phyloP scores from a whole-genome alignment of 2,797 vertebrate species.

The Coccyzus lansbergi region DNA sequence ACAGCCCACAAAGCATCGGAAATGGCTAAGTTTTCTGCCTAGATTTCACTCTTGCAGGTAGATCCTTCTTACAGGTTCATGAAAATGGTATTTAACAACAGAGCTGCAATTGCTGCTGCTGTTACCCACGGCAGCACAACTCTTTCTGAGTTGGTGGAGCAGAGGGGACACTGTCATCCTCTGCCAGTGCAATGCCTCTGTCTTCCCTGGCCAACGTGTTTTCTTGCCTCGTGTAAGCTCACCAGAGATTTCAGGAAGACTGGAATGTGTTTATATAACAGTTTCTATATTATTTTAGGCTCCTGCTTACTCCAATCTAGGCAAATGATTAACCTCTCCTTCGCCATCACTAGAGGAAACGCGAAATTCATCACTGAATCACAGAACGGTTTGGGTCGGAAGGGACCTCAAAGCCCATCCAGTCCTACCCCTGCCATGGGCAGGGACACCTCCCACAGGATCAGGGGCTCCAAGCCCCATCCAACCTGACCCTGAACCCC shows the following conservation, averaged over 20 bases:
- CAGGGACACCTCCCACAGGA: too few relatives aligned
- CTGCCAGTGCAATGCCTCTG: rapidly evolving
- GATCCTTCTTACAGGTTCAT: background rate
- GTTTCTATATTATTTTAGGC: constrained; percentile 53
- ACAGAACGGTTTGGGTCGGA: too few relatives aligned
- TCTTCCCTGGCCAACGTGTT: background rate
- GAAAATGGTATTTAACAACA: background rate
- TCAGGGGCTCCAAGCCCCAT: too few relatives aligned
- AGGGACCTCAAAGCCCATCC: too few relatives aligned
- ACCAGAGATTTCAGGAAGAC: background rate
- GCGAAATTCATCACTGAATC: background rate
- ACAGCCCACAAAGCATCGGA: background rate
- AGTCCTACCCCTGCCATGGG: too few relatives aligned
- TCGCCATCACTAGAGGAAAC: background rate
- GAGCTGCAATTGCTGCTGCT: background rate
- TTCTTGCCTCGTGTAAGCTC: background rate
- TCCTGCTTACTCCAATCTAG: background rate
- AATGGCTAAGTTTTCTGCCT: background rate
- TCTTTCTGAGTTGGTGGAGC: background rate
- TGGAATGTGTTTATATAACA: constrained; percentile 33
- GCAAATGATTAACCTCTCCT: constrained; percentile 4
- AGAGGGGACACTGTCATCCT: background rate
- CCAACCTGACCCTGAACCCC: too few relatives aligned
- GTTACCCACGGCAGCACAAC: background rate
- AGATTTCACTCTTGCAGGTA: background rate